phyloP scores from a whole-genome alignment of 1,140 invertebrate genomes.

The Cherax destructor region DNA sequence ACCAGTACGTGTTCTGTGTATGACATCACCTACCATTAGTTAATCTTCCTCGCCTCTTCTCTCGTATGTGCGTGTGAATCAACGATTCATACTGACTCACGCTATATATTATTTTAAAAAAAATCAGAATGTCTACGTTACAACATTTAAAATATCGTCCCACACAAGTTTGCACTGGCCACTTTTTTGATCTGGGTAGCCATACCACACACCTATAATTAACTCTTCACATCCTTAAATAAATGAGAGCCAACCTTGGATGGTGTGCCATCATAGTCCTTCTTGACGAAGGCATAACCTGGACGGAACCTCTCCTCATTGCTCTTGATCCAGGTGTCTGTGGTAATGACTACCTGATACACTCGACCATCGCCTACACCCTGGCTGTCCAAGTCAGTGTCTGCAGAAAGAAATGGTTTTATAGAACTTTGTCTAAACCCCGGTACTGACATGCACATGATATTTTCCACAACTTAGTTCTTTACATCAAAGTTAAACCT shows the following conservation, averaged over 20 bases:
- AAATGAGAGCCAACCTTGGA: neutral
- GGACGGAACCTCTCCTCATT: neutral
- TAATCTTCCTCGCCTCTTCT: neutral
- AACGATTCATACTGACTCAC: too few species aligned
- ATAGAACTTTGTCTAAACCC: neutral
- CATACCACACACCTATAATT: too few species aligned
- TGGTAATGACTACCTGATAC: slow-evolving; percentile 15
- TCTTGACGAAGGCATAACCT: neutral
- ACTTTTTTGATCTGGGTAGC: too few species aligned
- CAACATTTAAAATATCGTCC: too few species aligned
- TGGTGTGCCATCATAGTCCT: slow-evolving; percentile 13
- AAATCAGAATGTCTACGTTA: too few species aligned
- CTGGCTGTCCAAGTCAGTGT: neutral
- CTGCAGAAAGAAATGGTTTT: neutral
- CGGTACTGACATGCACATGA: neutral
- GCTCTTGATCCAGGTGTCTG: neutral
- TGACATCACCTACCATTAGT: neutral
- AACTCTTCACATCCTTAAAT: too few species aligned
- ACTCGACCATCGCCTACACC: neutral
- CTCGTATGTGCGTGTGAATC: neutral
- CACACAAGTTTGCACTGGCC: too few species aligned
- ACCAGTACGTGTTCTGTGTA: slow-evolving; percentile 20
- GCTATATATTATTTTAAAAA: too few species aligned
- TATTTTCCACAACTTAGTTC: neutral
- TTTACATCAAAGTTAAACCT: neutral